A percentile compares a stretch with the other conserved stretches of the same genome.
Evolutionary conservation across 2,888 invertebrate genomes (phyloP).

Genomic region (Apocheima hispidaria): DNA sequence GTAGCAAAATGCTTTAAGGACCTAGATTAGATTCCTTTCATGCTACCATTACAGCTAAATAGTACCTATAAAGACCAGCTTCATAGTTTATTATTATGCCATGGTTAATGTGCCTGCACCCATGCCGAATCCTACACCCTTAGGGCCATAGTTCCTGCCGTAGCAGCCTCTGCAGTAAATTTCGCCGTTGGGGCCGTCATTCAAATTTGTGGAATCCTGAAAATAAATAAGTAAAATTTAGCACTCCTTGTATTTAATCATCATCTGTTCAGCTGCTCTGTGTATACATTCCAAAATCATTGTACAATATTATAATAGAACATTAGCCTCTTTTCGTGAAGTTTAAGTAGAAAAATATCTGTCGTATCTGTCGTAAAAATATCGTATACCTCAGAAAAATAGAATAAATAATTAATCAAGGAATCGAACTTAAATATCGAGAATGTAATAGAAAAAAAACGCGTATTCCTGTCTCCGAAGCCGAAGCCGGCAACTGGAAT

Average conservation of each 20-base stretch:
- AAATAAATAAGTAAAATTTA: conserved; percentile 47
- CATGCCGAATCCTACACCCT: conserved; percentile 95
- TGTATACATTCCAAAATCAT: too few species aligned
- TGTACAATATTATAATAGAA: too few species aligned
- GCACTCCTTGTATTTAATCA: background rate
- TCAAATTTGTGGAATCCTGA: conserved; percentile 94
- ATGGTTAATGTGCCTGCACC: conserved; percentile 96
- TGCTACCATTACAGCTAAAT: conserved; percentile 68
- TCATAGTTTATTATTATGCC: conserved; percentile 87
- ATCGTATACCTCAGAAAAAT: too few species aligned
- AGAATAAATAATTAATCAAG: too few species aligned
- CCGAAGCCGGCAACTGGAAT: too few species aligned
- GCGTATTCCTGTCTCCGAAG: too few species aligned
- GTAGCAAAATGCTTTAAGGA: conserved; percentile 64
- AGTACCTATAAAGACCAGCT: conserved; percentile 81
- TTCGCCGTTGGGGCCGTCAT: conserved; percentile 96
- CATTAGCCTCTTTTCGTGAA: too few species aligned
- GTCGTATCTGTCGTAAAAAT: too few species aligned
- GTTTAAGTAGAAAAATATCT: too few species aligned
- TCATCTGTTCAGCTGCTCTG: background rate
- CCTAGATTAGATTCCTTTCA: conserved; percentile 78
- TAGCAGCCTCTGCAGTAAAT: conserved; percentile 97
- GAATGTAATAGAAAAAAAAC: too few species aligned
- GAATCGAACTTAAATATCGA: too few species aligned
- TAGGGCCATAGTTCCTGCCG: conserved; percentile 94